Evolutionary conservation across 1,140 invertebrate species (phyloP).

Genomic region (Trypoxylus dichotomus): DNA sequence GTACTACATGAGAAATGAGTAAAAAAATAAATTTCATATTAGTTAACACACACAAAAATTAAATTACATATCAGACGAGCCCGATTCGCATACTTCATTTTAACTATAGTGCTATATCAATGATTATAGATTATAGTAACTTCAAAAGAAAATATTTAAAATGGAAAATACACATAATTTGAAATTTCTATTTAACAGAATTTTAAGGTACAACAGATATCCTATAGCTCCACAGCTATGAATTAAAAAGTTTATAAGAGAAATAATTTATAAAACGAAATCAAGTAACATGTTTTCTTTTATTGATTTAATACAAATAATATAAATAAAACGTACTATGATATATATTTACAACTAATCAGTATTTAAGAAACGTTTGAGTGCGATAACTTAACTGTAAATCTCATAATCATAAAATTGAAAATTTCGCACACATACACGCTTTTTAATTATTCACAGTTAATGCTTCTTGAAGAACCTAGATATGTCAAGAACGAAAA

Average conservation of each 20-base stretch:
- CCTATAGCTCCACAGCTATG: too few relatives aligned
- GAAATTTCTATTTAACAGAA: background rate
- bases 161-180: background rate
- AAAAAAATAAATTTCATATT: conserved; percentile 20
- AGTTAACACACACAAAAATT: background rate
- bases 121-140: background rate
- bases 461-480: background rate
- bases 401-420: background rate
- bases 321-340: conserved; percentile 21
- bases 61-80: background rate
- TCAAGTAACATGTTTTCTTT: background rate
- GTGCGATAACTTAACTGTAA: background rate
- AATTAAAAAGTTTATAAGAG: background rate
- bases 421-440: background rate
- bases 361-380: background rate
- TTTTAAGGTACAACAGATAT: too few relatives aligned
- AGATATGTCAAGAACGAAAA: background rate
- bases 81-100: background rate
- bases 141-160: background rate
- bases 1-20: conserved; percentile 3
- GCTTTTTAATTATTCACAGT: background rate
- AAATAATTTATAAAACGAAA: conserved; percentile 20
- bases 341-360: conserved; percentile 9
- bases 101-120: background rate
- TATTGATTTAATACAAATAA: conserved; percentile 7